phyloP scores from a whole-genome alignment of 2,113 vertebrate genomes.

The Microcebus lehilahytsara region DNA sequence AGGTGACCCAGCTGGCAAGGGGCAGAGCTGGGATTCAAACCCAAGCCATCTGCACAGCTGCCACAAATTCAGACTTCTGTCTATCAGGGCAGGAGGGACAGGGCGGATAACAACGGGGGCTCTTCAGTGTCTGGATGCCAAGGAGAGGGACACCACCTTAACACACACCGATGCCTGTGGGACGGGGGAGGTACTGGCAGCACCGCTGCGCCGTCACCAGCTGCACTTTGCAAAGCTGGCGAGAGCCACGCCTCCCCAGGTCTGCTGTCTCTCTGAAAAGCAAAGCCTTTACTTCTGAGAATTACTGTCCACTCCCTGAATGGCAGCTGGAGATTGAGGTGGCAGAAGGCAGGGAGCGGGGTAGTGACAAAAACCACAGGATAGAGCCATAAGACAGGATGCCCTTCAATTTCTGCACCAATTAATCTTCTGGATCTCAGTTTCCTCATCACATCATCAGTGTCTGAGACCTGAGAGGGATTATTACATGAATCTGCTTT shows the following conservation, averaged over 20 bases:
- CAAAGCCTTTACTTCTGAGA: not conserved
- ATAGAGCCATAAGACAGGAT: not conserved
- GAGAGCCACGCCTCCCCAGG: not conserved
- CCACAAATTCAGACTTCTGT: not conserved
- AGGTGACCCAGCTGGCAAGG: not conserved
- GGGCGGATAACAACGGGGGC: not conserved
- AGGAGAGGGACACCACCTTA: not conserved
- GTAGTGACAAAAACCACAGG: not conserved
- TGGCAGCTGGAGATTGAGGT: not conserved
- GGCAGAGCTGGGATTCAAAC: not conserved
- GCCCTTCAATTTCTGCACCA: not conserved
- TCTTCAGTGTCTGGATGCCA: not conserved
- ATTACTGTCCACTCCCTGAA: not conserved
- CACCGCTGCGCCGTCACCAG: accelerated
- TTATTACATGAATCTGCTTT: not conserved
- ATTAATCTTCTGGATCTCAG: not conserved
- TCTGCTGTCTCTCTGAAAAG: not conserved
- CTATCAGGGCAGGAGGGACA: not conserved
- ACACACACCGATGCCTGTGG: not conserved
- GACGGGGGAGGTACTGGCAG: not conserved
- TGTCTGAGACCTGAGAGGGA: not conserved
- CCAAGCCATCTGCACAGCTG: not conserved
- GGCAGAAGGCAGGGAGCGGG: not conserved
- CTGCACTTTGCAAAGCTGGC: not conserved
- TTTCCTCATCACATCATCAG: not conserved